Conservation (phyloP, 2,113 vertebrate species). For the Myrmecophaga tridactyla region DNA sequence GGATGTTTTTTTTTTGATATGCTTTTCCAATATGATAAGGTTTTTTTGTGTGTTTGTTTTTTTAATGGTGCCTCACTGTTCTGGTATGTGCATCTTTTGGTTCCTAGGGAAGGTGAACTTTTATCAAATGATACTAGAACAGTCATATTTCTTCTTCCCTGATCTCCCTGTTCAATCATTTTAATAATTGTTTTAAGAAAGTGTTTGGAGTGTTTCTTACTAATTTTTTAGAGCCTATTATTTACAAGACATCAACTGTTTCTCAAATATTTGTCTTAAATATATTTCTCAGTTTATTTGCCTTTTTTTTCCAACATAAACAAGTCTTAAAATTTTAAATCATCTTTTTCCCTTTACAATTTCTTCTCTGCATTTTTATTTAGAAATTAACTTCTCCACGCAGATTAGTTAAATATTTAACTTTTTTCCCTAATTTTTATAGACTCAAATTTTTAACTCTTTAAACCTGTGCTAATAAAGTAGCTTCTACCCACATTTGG, state of each 20-base stretch:
- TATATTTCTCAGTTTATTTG: not conserved
- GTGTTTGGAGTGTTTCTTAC: not conserved
- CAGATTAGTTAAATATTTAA: constrained; percentile 32
- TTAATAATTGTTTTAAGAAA: not conserved
- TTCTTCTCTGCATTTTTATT: constrained; percentile 26
- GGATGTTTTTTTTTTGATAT: not conserved
- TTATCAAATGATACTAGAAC: not conserved
- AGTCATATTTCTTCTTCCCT: not conserved
- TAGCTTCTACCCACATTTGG: not conserved
- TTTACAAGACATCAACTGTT: not conserved
- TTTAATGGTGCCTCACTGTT: not conserved
- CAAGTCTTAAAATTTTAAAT: constrained; percentile 9
- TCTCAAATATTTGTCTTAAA: not conserved
- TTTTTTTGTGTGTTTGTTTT: not conserved
- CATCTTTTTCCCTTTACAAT: not conserved
- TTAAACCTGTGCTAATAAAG: not conserved
- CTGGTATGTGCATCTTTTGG: not conserved
- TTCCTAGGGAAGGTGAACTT: not conserved
- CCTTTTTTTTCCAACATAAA: not conserved
- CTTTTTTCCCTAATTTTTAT: not conserved
- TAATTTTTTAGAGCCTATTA: not conserved
- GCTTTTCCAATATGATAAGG: not conserved
- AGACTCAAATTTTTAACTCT: not conserved
- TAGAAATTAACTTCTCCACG: not conserved
- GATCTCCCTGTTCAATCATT: not conserved